These are phyloP conservation scores for Limnodromus scolopaceus DNA, from an alignment of 2,797 vertebrate genomes.

Conservation along the genomic window DNA sequence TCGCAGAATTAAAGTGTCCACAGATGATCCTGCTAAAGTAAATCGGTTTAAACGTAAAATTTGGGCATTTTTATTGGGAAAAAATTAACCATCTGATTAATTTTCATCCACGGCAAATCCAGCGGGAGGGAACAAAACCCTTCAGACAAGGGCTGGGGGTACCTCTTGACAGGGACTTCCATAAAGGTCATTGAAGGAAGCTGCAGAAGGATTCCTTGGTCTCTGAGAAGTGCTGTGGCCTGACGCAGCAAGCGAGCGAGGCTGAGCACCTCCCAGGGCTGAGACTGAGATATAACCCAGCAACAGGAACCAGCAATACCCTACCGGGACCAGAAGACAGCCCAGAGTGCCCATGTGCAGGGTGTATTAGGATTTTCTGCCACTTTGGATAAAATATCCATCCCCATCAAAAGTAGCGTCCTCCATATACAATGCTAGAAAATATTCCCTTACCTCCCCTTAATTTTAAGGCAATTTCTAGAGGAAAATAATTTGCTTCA, in stretches of 20 bases:
- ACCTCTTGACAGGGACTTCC: not conserved
- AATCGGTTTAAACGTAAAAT: not conserved
- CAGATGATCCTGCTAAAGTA: not conserved
- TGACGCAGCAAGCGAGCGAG: not conserved
- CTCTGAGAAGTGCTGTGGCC: not conserved
- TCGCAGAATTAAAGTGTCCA: not conserved
- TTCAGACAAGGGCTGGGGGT: not conserved
- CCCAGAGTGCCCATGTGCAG: not conserved
- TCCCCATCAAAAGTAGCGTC: not conserved
- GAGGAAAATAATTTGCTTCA: not conserved
- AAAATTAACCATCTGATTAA: not conserved
- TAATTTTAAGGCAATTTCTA: not conserved
- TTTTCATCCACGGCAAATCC: not conserved
- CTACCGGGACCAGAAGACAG: not conserved
- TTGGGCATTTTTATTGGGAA: not conserved
- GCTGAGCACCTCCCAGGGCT: not conserved
- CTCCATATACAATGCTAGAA: accelerated
- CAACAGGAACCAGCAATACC: not conserved
- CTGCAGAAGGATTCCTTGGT: not conserved
- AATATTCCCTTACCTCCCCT: not conserved
- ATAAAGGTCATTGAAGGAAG: not conserved
- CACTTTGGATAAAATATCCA: not conserved
- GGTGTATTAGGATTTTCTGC: not conserved
- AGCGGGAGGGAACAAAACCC: not conserved
- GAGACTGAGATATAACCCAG: not conserved